Base-by-base conservation (phyloP, 2,113 vertebrate genomes). In the Stercorarius parasiticus region DNA sequence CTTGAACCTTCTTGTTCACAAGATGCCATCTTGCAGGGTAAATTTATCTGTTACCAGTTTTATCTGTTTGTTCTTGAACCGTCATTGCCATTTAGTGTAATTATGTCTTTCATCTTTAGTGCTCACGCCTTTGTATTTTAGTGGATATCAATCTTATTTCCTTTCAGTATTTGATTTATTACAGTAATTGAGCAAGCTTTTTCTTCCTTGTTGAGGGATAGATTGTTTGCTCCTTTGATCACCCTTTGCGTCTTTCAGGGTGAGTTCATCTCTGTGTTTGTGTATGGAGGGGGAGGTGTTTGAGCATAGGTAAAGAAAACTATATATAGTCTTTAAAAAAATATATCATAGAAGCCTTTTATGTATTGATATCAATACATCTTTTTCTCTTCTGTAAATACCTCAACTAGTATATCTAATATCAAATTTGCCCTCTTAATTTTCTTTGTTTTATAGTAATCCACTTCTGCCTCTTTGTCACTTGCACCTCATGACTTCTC, bases 271-370 rank as follows among this genome's bases (percentile, higher is more conserved):
- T 76, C 23, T 77, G 4, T 49, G 47, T 67, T 10, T 52, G 25
- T 13, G 3, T 42, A 43, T 81, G 67, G 20, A 67, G 29, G 2
- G 7, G 22, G 27, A 67, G 13, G 7, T 76, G 32, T 85, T 87
- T 79, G 66, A 79, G 12, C 36, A 30, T 5, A 67, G 47, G 22
- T 67, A 43, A 73, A 81, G 40, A 69, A 72, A 67, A 32, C 7
- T 0, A 0, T 5, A 23, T 43, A 1, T 20, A 32, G 7, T 50
- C 16, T 76, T 79, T 16, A 5, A 50, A 88, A 90, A 72, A 69
- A 40, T 36, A 4, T 2, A n/a, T 67, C 15, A 30, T 12, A 29
- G 52, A 78, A 91, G 15, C 29, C 38, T 76, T 93, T 71, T 77
- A 26, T 50, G 2, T 29, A 22, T 69, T 80, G 6, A 4, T 90